Percentiles rank a stretch among this genome's conserved stretches.
Evolutionary conservation across 1,140 invertebrate species (phyloP).

Genomic region (Eumaeus atala): DNA sequence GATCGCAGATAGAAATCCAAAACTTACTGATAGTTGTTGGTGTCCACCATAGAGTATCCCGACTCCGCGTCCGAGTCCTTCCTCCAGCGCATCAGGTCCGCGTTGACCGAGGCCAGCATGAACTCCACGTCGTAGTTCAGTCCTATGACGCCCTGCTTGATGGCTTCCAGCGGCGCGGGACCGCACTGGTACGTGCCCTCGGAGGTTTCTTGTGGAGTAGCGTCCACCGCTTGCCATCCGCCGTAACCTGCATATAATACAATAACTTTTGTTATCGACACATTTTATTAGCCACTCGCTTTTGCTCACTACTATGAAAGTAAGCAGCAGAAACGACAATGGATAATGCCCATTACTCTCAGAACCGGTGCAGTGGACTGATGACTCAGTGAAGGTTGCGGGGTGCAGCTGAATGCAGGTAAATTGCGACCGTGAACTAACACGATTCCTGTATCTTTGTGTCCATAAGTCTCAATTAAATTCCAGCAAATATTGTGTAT

Average conservation of each 20-base stretch:
- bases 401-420: too few relatives aligned
- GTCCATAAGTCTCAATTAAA: too few relatives aligned
- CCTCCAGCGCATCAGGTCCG: constrained; percentile 78
- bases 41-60: constrained; percentile 80
- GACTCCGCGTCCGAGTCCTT: constrained; percentile 62
- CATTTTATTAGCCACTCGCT: too few relatives aligned
- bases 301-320: too few relatives aligned
- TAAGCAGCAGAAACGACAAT: too few relatives aligned
- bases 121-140: constrained; percentile 82
- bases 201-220: constrained; percentile 83
- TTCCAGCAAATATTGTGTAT: too few relatives aligned
- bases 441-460: too few relatives aligned
- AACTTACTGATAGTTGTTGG: constrained; percentile 81
- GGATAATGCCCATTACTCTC: too few relatives aligned
- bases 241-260: constrained; percentile 74
- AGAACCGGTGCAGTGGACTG: too few relatives aligned
- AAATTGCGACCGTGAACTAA: too few relatives aligned
- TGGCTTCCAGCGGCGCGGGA: constrained; percentile 79
- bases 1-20: background rate
- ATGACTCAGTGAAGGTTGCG: too few relatives aligned
- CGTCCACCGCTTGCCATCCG: constrained; percentile 85
- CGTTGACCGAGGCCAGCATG: constrained; percentile 79
- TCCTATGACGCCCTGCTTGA: constrained; percentile 82
- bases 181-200: constrained; percentile 78
- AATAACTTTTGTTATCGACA: too few relatives aligned